Evolutionary conservation across 92 coral and sea anemone species (phyloP), one percentile per base, ranked within the genome.

Genomic region (Porites cylindrica): DNA sequence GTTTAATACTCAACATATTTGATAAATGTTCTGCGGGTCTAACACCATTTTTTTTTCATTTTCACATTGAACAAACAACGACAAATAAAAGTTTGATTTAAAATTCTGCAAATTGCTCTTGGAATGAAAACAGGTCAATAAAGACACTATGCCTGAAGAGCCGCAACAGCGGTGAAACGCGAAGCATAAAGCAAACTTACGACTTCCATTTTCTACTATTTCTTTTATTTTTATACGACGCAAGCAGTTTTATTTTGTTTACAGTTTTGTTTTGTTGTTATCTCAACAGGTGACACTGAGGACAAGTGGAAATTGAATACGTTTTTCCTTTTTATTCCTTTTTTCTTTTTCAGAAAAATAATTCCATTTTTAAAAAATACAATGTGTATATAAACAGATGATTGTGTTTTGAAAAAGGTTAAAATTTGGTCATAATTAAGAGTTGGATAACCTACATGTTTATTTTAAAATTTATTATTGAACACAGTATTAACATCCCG

Each of bases 211-310:
- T 75, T 51, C 62, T 75, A 75, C 79, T 75, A 75, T 73, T 53
- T 51, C 43, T 51, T 17, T 47, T 73, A 51, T 75, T 75, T 75
- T 75, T 20, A 51, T 75, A 18, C 64, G 18, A 50, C 47, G 64
- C 65, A 75, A 53, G 79, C 79, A 75, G 79, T 75, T 75, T 51
- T 10, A 75, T 51, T 75, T 9, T 75, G 47, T 75, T 47, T 29
- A 51, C 51, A n/a, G 51, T 75, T 75, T 19, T 21, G 56, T 75
- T 29, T 54, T 54, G 13, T 75, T 75, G 65, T 75, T 75, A 50
- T 75, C 51, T 75, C 80, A 75, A 75, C 80, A 75, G 66, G 80
- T 75, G 20, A 75, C 80, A 53, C 50, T 75, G 80, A 23, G 29
- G 47, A 75, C 21, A 20, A 52, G 43, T 29, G 32, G 32, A 29